phyloP scores from a whole-genome alignment of 1,140 invertebrate species.

The Drosophila paulistorum region DNA sequence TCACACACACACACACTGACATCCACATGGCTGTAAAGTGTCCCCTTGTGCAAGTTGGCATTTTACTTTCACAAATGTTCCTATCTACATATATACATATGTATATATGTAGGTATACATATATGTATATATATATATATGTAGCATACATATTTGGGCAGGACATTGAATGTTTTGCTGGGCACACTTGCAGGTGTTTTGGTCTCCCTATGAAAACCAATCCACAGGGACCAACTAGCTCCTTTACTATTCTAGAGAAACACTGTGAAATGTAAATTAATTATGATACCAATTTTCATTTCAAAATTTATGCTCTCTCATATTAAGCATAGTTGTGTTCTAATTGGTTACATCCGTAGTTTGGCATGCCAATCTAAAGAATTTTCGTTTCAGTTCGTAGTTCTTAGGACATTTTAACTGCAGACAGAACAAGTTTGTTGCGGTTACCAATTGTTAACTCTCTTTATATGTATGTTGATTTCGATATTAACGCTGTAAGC shows the following conservation, averaged over 20 bases:
- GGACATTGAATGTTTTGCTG: slow-evolving; percentile 47
- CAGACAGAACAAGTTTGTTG: background rate
- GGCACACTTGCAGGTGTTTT: slow-evolving; percentile 39
- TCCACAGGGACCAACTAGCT: background rate
- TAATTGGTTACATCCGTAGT: too few relatives aligned
- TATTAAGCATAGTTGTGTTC: too few relatives aligned
- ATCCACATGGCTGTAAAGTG: slow-evolving; percentile 51
- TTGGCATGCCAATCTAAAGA: too few relatives aligned
- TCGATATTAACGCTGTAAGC: too few relatives aligned
- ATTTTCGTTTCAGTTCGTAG: too few relatives aligned
- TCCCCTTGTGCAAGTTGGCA: slow-evolving; percentile 56
- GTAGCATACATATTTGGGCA: slow-evolving; percentile 27
- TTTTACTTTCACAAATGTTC: slow-evolving; percentile 19
- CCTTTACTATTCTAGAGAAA: too few relatives aligned
- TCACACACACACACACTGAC: slow-evolving; percentile 8
- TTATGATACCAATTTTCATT: too few relatives aligned
- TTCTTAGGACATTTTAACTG: too few relatives aligned
- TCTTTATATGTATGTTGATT: too few relatives aligned
- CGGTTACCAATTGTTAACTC: background rate
- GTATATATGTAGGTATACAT: slow-evolving; percentile 6
- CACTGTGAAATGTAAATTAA: too few relatives aligned
- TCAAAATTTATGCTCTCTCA: too few relatives aligned
- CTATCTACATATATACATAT: slow-evolving; percentile 16
- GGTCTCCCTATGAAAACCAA: slow-evolving; percentile 33
- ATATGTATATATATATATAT: background rate